Percentiles rank a stretch among this genome's conserved stretches.
phyloP scores from a whole-genome alignment of 2,888 invertebrate genomes.

The Caenorhabditis imperialis region DNA sequence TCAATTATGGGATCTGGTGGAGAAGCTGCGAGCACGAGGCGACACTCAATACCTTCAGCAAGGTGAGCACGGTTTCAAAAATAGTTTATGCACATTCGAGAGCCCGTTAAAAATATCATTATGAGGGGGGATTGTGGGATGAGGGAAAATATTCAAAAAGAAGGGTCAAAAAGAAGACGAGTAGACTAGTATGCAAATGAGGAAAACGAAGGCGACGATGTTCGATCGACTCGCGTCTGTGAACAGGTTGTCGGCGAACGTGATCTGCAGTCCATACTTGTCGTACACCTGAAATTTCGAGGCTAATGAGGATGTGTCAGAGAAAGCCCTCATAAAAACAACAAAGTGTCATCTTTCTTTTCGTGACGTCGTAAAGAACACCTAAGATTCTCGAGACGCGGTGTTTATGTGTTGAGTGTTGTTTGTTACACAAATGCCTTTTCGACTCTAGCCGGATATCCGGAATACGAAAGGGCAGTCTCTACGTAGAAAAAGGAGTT shows the following conservation, averaged over 20 bases:
- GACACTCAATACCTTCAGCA: constrained; percentile 68
- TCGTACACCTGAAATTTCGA: constrained; percentile 54
- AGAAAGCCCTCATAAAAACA: too few species aligned
- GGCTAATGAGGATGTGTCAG: too few species aligned
- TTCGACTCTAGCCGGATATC: constrained; percentile 28
- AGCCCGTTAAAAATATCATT: too few species aligned
- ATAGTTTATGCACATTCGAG: constrained; percentile 12
- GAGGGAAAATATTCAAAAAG: constrained; percentile 7
- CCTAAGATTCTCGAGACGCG: too few species aligned
- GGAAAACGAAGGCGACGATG: constrained; percentile 12
- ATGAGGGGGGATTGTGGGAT: constrained; percentile 12
- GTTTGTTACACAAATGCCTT: background rate
- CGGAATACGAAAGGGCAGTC: background rate
- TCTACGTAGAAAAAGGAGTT: background rate
- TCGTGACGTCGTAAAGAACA: too few species aligned
- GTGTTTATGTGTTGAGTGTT: background rate
- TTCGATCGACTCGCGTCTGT: constrained; percentile 33
- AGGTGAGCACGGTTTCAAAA: constrained; percentile 54
- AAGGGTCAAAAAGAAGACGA: constrained; percentile 17
- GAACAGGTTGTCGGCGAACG: constrained; percentile 45
- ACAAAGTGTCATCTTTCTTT: too few species aligned
- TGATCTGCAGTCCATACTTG: constrained; percentile 50
- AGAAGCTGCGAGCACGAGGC: constrained; percentile 69
- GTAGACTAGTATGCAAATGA: constrained; percentile 26
- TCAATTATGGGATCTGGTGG: constrained; percentile 75